Evolutionary conservation across 2,797 vertebrate species (phyloP).

Genomic region (Steatocranus sp.): DNA sequence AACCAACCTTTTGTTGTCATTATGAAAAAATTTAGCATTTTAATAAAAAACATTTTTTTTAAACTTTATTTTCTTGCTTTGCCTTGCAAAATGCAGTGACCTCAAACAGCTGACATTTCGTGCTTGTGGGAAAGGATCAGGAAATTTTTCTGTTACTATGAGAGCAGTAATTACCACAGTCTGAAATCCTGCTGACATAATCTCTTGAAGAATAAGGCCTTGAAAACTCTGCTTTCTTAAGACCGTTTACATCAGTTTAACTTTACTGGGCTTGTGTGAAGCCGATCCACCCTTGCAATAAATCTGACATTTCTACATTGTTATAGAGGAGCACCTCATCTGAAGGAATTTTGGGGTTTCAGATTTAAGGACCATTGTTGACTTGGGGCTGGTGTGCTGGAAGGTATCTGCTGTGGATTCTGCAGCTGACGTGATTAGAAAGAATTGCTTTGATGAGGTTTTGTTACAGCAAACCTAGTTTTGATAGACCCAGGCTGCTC

Average conservation of each 20-base stretch:
- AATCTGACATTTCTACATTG: not conserved
- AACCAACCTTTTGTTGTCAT: not conserved
- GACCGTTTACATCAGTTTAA: not conserved
- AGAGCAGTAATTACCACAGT: not conserved
- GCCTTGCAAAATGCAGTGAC: not conserved
- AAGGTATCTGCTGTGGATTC: constrained; percentile 23
- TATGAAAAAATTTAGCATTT: not conserved
- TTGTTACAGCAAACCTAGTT: constrained; percentile 50
- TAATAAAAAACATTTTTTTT: not conserved
- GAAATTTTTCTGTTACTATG: not conserved
- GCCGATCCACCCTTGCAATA: not conserved
- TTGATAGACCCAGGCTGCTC: constrained; percentile 19
- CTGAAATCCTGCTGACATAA: not conserved
- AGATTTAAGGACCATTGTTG: constrained; percentile 44
- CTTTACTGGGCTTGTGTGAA: not conserved
- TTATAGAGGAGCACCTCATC: not conserved
- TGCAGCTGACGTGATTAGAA: constrained; percentile 39
- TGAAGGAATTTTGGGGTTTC: not conserved
- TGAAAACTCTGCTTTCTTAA: not conserved
- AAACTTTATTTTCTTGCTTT: not conserved
- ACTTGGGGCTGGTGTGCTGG: constrained; percentile 22
- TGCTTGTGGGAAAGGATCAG: not conserved
- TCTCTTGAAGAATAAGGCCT: not conserved
- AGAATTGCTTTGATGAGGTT: constrained; percentile 56
- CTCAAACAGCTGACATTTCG: not conserved